phyloP scores from a whole-genome alignment of 1,140 invertebrate species.

The Tetramorium simillimum region DNA sequence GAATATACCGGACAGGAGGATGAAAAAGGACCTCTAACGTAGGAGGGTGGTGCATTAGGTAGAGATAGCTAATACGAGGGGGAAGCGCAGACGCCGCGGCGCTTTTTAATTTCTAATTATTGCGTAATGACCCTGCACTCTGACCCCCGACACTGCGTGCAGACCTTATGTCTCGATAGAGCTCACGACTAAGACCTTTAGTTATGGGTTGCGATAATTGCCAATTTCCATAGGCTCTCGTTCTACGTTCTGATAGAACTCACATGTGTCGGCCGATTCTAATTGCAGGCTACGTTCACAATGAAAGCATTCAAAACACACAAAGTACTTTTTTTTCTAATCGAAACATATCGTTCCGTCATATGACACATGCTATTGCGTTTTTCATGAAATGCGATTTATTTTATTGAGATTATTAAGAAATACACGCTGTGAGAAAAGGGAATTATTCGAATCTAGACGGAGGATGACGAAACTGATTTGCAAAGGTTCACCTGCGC shows the following conservation, averaged over 20 bases:
- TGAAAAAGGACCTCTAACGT: neutral
- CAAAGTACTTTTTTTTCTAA: neutral
- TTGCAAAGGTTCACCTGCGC: neutral
- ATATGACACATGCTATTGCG: too few species aligned
- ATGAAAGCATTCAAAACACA: neutral
- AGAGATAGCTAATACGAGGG: constrained; percentile 36
- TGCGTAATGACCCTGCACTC: constrained; percentile 72
- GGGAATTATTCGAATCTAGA: neutral
- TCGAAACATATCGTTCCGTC: neutral
- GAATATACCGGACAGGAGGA: constrained; percentile 27
- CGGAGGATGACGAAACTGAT: neutral
- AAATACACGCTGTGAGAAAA: neutral
- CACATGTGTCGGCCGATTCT: constrained; percentile 47
- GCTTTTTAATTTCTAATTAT: constrained; percentile 81
- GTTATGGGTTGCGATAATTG: constrained; percentile 80
- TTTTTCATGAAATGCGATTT: neutral
- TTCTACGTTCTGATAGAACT: constrained; percentile 73
- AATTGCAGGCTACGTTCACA: constrained; percentile 29
- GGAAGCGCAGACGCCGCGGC: constrained; percentile 31
- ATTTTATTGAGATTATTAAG: neutral
- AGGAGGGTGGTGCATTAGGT: neutral
- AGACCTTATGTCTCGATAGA: constrained; percentile 77
- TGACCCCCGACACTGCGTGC: constrained; percentile 62
- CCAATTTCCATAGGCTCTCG: constrained; percentile 76
- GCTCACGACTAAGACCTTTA: constrained; percentile 63